phyloP scores from a whole-genome alignment of 1,140 invertebrate species.

The Himalopsyche phryganea region DNA sequence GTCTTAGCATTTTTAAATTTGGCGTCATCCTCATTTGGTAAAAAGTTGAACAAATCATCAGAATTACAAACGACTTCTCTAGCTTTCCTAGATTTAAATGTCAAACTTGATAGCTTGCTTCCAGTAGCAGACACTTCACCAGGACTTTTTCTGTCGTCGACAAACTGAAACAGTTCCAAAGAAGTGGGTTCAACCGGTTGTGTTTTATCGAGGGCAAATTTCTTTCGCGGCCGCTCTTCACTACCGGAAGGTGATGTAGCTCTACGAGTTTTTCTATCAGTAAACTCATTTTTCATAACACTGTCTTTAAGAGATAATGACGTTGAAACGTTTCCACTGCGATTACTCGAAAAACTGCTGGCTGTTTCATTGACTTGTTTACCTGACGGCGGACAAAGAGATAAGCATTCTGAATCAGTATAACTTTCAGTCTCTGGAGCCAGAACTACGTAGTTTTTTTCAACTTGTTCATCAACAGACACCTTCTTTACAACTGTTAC shows the following conservation, averaged over 20 bases:
- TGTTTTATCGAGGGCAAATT: background rate
- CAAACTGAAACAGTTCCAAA: no score
- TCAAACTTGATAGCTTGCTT: no score
- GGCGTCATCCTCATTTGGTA: background rate
- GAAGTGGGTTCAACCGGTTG: no score
- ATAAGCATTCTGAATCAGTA: background rate
- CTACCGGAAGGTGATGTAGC: background rate
- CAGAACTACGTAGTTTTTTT: constrained; percentile 1
- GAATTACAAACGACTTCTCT: no score
- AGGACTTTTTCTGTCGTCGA: no score
- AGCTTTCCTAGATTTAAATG: no score
- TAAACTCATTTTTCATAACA: constrained; percentile 1
- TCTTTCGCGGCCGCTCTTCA: constrained; percentile 6
- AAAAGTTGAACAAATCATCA: constrained; percentile 18
- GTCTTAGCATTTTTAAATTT: background rate
- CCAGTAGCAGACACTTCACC: no score
- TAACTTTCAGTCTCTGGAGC: constrained; percentile 18
- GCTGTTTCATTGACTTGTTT: constrained; percentile 7
- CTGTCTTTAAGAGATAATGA: constrained; percentile 5
- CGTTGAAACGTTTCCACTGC: background rate
- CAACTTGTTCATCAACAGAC: background rate
- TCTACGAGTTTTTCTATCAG: constrained; percentile 1
- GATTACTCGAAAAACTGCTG: background rate
- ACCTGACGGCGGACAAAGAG: background rate
- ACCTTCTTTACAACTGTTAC: constrained; percentile 16